Evolutionary conservation across 2,888 invertebrate species (phyloP).

Genomic region (Hydraecia micacea): DNA sequence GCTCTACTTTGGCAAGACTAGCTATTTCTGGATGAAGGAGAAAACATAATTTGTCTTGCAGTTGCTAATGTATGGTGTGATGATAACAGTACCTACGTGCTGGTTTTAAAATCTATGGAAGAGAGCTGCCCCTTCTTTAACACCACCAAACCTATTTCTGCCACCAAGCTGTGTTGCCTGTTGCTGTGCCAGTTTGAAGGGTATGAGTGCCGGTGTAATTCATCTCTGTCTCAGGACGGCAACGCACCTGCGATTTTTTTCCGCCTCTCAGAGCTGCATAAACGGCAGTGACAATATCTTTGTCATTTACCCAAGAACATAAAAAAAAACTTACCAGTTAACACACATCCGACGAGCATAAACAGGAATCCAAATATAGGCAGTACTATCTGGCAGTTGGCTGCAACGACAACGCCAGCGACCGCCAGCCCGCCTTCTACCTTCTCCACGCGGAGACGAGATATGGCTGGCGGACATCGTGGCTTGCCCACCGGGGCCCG

Average conservation of each 20-base stretch:
- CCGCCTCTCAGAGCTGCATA: background rate
- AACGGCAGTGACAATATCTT: background rate
- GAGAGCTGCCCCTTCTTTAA: background rate
- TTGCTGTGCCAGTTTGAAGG: background rate
- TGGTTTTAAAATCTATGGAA: background rate
- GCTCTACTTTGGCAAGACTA: background rate
- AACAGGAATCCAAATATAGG: conserved; percentile 94
- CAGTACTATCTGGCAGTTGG: conserved; percentile 94
- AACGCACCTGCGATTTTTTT: background rate
- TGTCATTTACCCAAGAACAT: background rate
- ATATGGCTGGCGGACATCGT: conserved; percentile 92
- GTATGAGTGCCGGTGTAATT: too few species aligned
- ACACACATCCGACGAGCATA: conserved; percentile 93
- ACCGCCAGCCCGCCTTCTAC: conserved; percentile 94
- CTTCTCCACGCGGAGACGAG: conserved; percentile 93
- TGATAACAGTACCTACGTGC: background rate
- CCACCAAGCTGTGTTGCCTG: background rate
- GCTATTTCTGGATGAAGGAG: background rate
- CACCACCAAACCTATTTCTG: background rate
- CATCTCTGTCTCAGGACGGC: background rate
- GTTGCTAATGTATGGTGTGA: background rate
- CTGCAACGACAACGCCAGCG: conserved; percentile 94
- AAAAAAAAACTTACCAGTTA: conserved; percentile 91
- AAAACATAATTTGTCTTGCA: background rate
- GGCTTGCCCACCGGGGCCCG: conserved; percentile 89